Base-by-base conservation (phyloP, 2,113 vertebrate species). In the Cnemophilus loriae region DNA sequence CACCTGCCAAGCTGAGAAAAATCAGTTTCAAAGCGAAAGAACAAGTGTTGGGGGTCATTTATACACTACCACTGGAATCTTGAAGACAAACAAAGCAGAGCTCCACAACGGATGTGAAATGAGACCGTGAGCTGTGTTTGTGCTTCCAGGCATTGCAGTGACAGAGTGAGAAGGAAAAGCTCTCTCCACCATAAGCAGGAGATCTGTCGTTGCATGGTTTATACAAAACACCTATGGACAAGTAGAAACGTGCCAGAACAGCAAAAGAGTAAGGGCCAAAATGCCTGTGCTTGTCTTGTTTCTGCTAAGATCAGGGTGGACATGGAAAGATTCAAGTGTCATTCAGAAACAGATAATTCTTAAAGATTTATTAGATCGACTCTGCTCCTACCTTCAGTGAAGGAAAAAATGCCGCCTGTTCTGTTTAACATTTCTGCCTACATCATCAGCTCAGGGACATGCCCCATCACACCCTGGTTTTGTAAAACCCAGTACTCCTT, bases 1-100 rank as follows among this genome's bases (percentile, higher is more conserved):
- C 92, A 97, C 95, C 95, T 96, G 96, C 95, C 97, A 97, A 96
- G 95, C 92, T 82, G 93, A 93, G 90, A 96, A 86, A 96, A 97
- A 97, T 95, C 94, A 97, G 89, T 97, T 96, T 91, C 93, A 94
- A 95, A 97, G 95, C 0, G 33, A 95, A 97, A 95, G 74, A 93
- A 95, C 93, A 96, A 96, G 92, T 90, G 84, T 71, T 95, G 95
- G 63, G 93, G 93, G 91, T 96, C 95, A 96, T 85, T 95, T 94
- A 84, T 61, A 91, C 79, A 70, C 82, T 70, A 75, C 60, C 63
- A 74, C 57, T 68, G 67, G 65, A 97, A 93, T 91, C 89, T 20
- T 71, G 84, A 93, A 97, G 95, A 87, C 75, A 97, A 96, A 95
- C 87, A 94, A 96, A 92, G 91, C 89, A 93, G 77, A 90, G 65